Conservation (phyloP, 2,888 invertebrate species). For the Philhelius pedissequus region DNA sequence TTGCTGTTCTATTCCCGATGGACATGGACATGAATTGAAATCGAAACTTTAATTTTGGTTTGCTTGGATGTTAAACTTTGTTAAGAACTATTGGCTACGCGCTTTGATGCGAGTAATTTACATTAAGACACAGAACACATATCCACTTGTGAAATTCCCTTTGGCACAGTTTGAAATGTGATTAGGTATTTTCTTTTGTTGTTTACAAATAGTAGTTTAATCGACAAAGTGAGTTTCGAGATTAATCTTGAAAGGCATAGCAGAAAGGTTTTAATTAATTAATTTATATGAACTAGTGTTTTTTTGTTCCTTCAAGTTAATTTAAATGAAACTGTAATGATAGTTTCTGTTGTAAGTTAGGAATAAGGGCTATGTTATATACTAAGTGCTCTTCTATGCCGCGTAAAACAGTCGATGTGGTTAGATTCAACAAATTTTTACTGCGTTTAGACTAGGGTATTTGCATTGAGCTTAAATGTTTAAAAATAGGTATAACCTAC, state of each 20-base stretch:
- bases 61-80: slow-evolving; percentile 4
- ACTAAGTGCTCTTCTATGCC: too few relatives aligned
- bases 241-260: neutral
- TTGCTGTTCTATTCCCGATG: neutral
- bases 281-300: too few relatives aligned
- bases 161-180: neutral
- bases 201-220: neutral
- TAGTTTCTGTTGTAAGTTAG: too few relatives aligned
- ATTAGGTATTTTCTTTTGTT: neutral
- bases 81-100: slow-evolving; percentile 38
- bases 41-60: slow-evolving; percentile 48
- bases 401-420: too few relatives aligned
- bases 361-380: too few relatives aligned
- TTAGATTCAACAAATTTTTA: too few relatives aligned
- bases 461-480: too few relatives aligned
- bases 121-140: neutral
- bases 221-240: neutral
- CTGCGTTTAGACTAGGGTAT: too few relatives aligned
- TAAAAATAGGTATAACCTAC: too few relatives aligned
- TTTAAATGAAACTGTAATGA: too few relatives aligned
- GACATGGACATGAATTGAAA: slow-evolving; percentile 29
- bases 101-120: slow-evolving; percentile 32
- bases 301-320: too few relatives aligned
- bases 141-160: neutral
- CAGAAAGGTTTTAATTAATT: neutral